Evolutionary conservation across 2,113 vertebrate genomes (phyloP).

Genomic region (cat (Felis catus)): DNA sequence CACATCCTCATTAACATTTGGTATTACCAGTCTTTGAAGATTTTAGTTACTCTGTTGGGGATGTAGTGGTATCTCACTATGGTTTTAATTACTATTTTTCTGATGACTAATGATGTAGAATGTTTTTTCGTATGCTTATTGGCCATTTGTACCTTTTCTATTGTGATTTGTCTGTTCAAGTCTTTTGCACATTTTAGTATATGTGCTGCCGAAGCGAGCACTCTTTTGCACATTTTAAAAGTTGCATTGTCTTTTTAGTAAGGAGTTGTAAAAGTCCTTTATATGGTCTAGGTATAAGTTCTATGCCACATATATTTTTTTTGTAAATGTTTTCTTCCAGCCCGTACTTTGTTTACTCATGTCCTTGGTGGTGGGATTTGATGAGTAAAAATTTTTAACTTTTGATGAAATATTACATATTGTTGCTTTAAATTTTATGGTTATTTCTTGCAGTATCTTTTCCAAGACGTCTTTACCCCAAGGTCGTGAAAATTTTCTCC

Average conservation of each 20-base stretch:
- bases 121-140: not conserved
- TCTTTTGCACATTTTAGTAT: not conserved
- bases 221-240: not conserved
- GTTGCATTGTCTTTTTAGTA: not conserved
- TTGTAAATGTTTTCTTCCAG: not conserved
- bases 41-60: not conserved
- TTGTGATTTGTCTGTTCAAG: not conserved
- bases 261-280: not conserved
- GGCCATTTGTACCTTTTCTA: not conserved
- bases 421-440: not conserved
- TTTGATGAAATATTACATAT: not conserved
- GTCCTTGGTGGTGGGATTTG: not conserved
- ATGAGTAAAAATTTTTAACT: not conserved
- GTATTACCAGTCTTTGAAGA: not conserved
- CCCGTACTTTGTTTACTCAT: not conserved
- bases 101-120: not conserved
- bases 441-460: not conserved
- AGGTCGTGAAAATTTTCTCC: not conserved
- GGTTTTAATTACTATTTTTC: not conserved
- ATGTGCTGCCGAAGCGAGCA: no score
- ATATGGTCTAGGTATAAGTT: not conserved
- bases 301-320: not conserved
- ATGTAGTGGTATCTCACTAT: not conserved
- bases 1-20: not conserved
- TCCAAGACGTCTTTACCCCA: not conserved